A percentile compares a stretch with the other conserved stretches of the same genome.
phyloP scores from a whole-genome alignment of 2,797 vertebrate genomes.

The Pseudochromis fuscus region DNA sequence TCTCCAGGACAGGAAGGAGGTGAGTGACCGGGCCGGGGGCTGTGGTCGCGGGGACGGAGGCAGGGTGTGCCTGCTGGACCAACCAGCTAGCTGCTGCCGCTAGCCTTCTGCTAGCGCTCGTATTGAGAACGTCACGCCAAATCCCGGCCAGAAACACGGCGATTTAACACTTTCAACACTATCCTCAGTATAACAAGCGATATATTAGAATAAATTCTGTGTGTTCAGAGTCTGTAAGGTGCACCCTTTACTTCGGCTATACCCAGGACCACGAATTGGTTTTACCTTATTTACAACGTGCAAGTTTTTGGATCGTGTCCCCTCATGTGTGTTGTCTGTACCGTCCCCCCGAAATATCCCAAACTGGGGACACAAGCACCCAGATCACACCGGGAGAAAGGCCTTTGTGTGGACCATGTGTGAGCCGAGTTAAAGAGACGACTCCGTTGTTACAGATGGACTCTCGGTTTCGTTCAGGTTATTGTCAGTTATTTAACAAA shows the following conservation, averaged over 20 bases:
- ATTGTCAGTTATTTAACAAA: background rate
- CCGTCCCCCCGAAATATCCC: background rate
- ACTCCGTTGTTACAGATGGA: accelerated
- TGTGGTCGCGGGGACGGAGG: background rate
- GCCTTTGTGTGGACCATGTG: accelerated
- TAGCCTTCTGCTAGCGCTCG: constrained; percentile 45
- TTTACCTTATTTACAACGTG: accelerated
- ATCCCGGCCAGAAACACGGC: background rate
- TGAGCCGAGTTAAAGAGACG: background rate
- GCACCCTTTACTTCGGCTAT: constrained; percentile 6
- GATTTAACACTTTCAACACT: accelerated
- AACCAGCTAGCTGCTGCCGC: constrained; percentile 39
- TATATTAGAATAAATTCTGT: accelerated
- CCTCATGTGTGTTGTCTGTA: background rate
- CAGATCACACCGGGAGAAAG: background rate
- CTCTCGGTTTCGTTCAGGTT: accelerated
- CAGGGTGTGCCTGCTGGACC: constrained; percentile 70
- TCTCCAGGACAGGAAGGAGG: constrained; percentile 96
- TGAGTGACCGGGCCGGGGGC: constrained; percentile 44
- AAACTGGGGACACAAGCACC: background rate
- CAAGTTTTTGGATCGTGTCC: background rate
- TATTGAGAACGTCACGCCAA: constrained; percentile 56
- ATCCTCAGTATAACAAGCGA: accelerated
- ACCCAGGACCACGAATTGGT: accelerated
- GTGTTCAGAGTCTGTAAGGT: accelerated